These are phyloP conservation scores for Branchinecta sandiegonensis DNA, from an alignment of 2,888 invertebrate species.

Conservation along the genomic window DNA sequence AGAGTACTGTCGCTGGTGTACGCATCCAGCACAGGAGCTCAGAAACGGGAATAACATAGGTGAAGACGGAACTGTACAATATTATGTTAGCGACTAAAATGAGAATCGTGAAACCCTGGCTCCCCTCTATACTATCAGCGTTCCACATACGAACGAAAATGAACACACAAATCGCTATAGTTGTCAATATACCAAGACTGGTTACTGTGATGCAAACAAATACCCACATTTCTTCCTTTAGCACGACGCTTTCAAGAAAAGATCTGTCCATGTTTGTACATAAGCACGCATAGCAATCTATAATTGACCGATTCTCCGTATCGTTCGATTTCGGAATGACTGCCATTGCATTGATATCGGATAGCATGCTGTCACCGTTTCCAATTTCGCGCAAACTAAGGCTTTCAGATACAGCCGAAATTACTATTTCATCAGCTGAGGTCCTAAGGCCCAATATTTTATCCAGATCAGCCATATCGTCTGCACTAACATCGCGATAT, in stretches of 20 bases:
- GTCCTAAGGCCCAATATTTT: too few species aligned
- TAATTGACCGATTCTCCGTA: too few species aligned
- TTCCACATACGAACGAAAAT: slow-evolving; percentile 48
- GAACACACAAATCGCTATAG: slow-evolving; percentile 48
- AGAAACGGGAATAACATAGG: slow-evolving; percentile 35
- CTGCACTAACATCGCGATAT: too few species aligned
- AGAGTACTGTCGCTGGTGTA: slow-evolving; percentile 44
- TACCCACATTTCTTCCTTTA: slow-evolving; percentile 39
- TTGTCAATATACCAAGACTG: slow-evolving; percentile 48
- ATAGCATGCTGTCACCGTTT: too few species aligned
- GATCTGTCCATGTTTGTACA: slow-evolving; percentile 13
- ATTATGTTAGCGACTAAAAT: slow-evolving; percentile 37
- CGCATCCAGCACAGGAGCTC: slow-evolving; percentile 41
- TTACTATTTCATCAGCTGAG: too few species aligned
- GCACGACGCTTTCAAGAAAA: not conserved
- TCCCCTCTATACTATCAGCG: slow-evolving; percentile 50
- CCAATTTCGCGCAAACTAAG: too few species aligned
- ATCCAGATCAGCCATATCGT: too few species aligned
- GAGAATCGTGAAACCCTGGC: slow-evolving; percentile 41
- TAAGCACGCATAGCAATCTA: not conserved
- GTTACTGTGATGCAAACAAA: slow-evolving; percentile 49
- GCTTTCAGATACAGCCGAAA: too few species aligned
- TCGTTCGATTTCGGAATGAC: too few species aligned
- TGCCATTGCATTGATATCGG: too few species aligned
- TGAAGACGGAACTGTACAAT: slow-evolving; percentile 35